Evolutionary conservation across 2,888 invertebrate genomes (phyloP), one percentile per base, ranked within the genome.

Genomic region (Pandemis heparana): DNA sequence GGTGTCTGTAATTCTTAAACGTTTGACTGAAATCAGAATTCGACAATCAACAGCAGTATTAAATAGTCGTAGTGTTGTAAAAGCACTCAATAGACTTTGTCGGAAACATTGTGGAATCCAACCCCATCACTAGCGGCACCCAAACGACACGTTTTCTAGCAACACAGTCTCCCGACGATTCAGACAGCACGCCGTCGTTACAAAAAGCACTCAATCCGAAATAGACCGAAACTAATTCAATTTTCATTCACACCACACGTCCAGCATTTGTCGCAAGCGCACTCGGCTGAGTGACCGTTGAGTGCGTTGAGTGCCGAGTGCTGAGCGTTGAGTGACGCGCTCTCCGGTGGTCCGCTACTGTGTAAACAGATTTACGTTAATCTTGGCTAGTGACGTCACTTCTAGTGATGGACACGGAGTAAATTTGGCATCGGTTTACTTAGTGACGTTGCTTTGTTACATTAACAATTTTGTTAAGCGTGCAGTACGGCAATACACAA

Each of bases 301-400:
- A 18, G 62, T 62, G 46, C 46, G 46, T 46, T 46, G 23, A 43
- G 43, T 43, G 62, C 18, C 39, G 65, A 65, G 65, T 65, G 38
- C 51, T 14, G 63, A 4, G 38, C 65, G 65, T 38, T 65, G 63
- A 63, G 63, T 63, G 63, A 65, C 51, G 65, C 60, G 64, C 65
- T 16, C 51, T 38, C 65, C 38, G 65, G 65, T 65, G 65, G 65
- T 65, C 65, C 65, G 62, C 62, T n/a, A 38, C 46, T 23, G 46
- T 63, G 63, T 63, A 63, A 65, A 65, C 65, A 65, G 65, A 65
- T 65, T 65, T 51, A 46, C 65, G 65, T 48, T 51, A 51, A 65
- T 65, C 65, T 65, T 39, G 48, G 46, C 65, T 48, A 10, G 51
- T 65, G 65, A 65, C 65, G 65, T 51, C 65, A 65, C n/a, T 3